These are phyloP conservation scores for Biston stratarius DNA, from an alignment of 2,888 invertebrate species.

Conservation along the genomic window DNA sequence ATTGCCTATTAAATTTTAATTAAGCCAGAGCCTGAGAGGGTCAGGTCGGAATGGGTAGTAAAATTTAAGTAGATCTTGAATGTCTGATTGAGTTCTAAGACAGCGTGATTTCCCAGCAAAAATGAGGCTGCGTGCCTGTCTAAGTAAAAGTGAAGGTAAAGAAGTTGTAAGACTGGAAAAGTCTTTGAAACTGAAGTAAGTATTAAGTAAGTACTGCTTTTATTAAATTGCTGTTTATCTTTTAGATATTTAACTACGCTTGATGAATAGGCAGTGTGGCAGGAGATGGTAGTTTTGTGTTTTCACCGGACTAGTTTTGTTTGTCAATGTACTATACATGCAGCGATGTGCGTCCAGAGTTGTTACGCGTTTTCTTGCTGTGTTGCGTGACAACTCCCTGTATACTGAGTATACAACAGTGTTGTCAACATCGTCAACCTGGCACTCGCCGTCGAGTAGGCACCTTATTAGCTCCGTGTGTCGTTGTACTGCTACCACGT, in stretches of 20 bases:
- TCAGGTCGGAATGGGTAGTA: background rate
- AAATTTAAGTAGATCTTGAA: conserved; percentile 14
- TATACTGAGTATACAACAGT: too few relatives aligned
- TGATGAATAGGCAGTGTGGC: background rate
- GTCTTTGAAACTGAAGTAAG: background rate
- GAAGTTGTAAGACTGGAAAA: background rate
- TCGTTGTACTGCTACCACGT: conserved; percentile 91
- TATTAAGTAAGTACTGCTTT: background rate
- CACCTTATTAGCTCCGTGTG: conserved; percentile 90
- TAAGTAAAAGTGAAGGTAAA: background rate
- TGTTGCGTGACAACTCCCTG: background rate
- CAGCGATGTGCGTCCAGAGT: conserved; percentile 59
- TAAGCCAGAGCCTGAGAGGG: conserved; percentile 20
- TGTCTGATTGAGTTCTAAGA: conserved; percentile 9
- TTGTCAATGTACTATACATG: too few relatives aligned
- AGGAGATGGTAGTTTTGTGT: too few relatives aligned
- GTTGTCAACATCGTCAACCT: conserved; percentile 83
- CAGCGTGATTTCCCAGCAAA: background rate
- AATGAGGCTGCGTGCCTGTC: background rate
- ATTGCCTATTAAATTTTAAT: conserved; percentile 16
- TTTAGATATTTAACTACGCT: too few relatives aligned
- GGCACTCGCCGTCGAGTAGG: conserved; percentile 89
- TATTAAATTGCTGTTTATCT: background rate
- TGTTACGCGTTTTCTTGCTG: background rate
- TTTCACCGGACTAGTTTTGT: too few relatives aligned